A percentile compares a stretch with the other conserved stretches of the same genome.
These are phyloP conservation scores for Apus apus DNA, from an alignment of 2,113 vertebrate species.

Conservation along the genomic window DNA sequence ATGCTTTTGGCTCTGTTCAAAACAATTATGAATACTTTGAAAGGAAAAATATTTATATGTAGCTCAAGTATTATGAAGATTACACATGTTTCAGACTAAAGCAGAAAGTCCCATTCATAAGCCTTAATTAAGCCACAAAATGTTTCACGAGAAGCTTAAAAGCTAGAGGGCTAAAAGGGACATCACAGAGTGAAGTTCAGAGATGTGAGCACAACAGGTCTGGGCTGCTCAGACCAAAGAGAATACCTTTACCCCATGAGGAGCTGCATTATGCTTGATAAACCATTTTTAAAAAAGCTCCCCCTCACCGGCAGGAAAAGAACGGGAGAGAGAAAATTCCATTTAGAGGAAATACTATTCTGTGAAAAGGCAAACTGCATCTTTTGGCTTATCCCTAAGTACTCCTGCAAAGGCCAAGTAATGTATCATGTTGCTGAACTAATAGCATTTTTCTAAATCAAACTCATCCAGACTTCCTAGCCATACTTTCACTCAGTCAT, in stretches of 20 bases:
- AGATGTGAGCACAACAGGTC: background rate
- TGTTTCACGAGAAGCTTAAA: background rate
- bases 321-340: background rate
- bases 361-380: background rate
- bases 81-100: background rate
- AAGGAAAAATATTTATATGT: background rate
- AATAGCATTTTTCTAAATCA: background rate
- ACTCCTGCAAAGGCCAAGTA: background rate
- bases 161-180: background rate
- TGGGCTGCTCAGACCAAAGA: background rate
- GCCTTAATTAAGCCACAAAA: background rate
- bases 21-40: background rate
- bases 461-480: background rate
- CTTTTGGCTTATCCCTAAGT: background rate
- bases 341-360: background rate
- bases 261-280: background rate
- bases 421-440: background rate
- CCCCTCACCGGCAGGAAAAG: background rate
- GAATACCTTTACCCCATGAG: background rate
- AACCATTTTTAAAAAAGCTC: background rate
- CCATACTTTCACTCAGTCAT: background rate
- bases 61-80: background rate
- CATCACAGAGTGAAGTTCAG: background rate
- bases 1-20: background rate
- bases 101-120: background rate